A percentile compares a stretch with the other conserved stretches of the same genome.
phyloP scores from a whole-genome alignment of 2,888 invertebrate species.

The Synergus laeviventris region DNA sequence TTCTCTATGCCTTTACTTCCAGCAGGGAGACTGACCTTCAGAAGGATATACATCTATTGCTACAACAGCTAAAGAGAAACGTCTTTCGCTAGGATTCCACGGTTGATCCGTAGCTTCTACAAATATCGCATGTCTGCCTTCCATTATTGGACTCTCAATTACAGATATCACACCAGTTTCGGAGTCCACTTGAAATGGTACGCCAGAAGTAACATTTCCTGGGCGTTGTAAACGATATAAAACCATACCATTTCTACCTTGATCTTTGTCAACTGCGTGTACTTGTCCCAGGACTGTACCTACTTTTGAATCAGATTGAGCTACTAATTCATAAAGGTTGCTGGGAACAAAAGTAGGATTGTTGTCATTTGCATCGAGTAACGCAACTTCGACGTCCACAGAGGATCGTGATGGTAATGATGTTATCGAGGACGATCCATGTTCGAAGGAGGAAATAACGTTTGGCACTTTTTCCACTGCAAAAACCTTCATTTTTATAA shows the following conservation, averaged over 20 bases:
- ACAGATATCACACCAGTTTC: constrained; percentile 84
- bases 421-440: constrained; percentile 48
- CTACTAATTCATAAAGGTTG: constrained; percentile 88
- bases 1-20: too few species aligned
- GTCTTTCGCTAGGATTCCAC: constrained; percentile 87
- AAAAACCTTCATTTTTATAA: constrained; percentile 85
- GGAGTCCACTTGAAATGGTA: constrained; percentile 85
- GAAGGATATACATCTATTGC: constrained; percentile 85
- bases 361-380: constrained; percentile 94
- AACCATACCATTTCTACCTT: constrained; percentile 86
- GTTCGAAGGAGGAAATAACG: constrained; percentile 78
- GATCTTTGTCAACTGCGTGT: constrained; percentile 89
- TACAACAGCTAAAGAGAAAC: constrained; percentile 90
- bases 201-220: constrained; percentile 81
- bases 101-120: constrained; percentile 91
- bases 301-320: constrained; percentile 81
- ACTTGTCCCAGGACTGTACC: constrained; percentile 88
- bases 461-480: constrained; percentile 87
- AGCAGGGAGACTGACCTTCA: constrained; percentile 72
- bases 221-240: constrained; percentile 85
- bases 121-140: constrained; percentile 87
- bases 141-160: constrained; percentile 80
- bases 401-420: constrained; percentile 71
- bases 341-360: constrained; percentile 91
- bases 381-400: constrained; percentile 88